Evolutionary conservation across 1,140 invertebrate genomes (phyloP), one percentile per base, ranked within the genome.

Genomic region (Hyposmocoma kahamanoa): DNA sequence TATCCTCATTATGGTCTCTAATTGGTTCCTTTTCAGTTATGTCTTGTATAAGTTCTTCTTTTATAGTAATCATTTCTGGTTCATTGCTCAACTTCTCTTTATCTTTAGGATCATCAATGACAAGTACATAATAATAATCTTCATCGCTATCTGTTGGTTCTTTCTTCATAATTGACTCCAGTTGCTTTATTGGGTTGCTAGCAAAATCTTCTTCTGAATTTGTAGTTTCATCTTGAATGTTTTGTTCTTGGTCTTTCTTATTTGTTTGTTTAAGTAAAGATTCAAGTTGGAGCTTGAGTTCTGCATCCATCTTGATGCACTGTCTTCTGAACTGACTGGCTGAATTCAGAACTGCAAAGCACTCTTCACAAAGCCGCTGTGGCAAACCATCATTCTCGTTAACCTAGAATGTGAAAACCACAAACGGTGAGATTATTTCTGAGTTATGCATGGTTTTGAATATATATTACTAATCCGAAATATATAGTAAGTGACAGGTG

Each of bases 311-410:
- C 49, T 75, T 80, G 45, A 86, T 64, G 45, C 84, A 85, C 52
- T 86, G 81, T 38, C 66, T 74, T n/a, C 73, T 60, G 51, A 87
- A 87, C 20, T 86, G 68, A 57, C 84, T 73, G n/a, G 84, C 76
- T 22, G 75, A 71, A 41, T 68, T 75, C 55, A 87, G 58, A 28
- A 71, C 61, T 6, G 56, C 56, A 20, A 63, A 70, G 56, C 86
- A 87, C 22, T 82, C 70, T 10, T 48, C 20, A 41, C 86, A 87
- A 4, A 87, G 67, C 22, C 72, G 80, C 42, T 79, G 75, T 9
- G 83, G 82, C 39, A 86, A 50, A 22, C 74, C 80, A 59, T 86
- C 85, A 53, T 80, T 74, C 42, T 68, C 57, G 26, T 59, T 66
- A 0, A 80, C 75, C 86, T 87, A 72, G 17, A 85, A 84, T 39